Conservation (phyloP, 1,140 invertebrate species). For the Drosophila lowei region DNA sequence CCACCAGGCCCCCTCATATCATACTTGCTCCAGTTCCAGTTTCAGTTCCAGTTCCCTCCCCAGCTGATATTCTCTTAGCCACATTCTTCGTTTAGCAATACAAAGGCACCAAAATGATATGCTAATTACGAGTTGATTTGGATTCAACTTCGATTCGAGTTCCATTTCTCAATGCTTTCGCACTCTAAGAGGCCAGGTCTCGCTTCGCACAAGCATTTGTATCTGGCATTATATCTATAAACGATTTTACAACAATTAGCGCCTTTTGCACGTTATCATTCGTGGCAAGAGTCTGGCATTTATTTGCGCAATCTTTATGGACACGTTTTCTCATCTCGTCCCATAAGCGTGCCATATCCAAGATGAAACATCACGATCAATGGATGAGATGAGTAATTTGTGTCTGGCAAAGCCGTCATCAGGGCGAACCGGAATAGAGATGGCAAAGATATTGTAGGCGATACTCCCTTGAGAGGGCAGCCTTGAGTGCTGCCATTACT, state of each 20-base stretch:
- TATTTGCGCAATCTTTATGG: constrained; percentile 43
- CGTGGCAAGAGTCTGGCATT: constrained; percentile 8
- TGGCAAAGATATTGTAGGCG: neutral
- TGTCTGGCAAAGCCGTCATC: neutral
- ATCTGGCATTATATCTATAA: constrained; percentile 24
- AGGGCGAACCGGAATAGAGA: too few species aligned
- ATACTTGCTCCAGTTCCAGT: constrained; percentile 12
- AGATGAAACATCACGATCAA: constrained; percentile 32
- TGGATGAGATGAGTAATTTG: constrained; percentile 33
- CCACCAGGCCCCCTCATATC: constrained; percentile 12
- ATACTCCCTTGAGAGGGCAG: neutral
- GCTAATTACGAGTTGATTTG: constrained; percentile 51
- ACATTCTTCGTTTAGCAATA: constrained; percentile 30
- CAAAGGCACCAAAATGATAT: constrained; percentile 40
- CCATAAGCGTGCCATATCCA: constrained; percentile 58
- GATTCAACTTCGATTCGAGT: constrained; percentile 7
- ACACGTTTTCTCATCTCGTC: constrained; percentile 57
- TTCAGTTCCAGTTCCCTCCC: constrained; percentile 13
- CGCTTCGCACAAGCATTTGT: neutral
- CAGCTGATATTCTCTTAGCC: constrained; percentile 30
- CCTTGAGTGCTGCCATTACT: neutral
- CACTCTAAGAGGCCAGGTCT: constrained; percentile 17
- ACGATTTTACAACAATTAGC: constrained; percentile 62
- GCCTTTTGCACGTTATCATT: constrained; percentile 12
- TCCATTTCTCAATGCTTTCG: constrained; percentile 26